These are phyloP conservation scores for Ommatoiulus sabulosus DNA, from an alignment of 2,888 invertebrate species.

Conservation along the genomic window DNA sequence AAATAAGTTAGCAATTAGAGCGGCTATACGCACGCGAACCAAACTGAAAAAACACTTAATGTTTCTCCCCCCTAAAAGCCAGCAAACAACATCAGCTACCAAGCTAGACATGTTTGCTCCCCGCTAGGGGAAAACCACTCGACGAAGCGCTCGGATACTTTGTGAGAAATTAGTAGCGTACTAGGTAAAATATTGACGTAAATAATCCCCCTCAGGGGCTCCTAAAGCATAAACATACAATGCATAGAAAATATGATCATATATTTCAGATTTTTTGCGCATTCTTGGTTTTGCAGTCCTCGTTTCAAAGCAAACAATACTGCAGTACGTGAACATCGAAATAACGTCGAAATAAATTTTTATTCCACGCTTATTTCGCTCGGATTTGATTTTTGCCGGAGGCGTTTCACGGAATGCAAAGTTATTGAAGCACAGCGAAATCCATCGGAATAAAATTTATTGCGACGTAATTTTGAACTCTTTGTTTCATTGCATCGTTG, in stretches of 20 bases:
- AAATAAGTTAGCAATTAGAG: constrained; percentile 15
- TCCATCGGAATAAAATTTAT: not conserved
- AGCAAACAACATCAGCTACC: not conserved
- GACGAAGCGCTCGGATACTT: not conserved
- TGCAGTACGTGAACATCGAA: not conserved
- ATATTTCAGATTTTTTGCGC: not conserved
- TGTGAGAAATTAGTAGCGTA: not conserved
- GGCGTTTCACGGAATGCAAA: not conserved
- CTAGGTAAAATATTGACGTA: not conserved
- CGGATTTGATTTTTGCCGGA: not conserved
- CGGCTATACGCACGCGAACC: not conserved
- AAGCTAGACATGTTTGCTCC: not conserved
- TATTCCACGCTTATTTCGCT: not conserved
- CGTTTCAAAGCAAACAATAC: not conserved
- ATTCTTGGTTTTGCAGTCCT: not conserved
- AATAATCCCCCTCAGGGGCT: not conserved
- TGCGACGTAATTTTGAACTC: not conserved
- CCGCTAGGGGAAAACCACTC: not conserved
- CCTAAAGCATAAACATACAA: not conserved
- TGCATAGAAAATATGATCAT: not conserved
- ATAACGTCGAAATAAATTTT: not conserved
- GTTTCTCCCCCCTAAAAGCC: not conserved
- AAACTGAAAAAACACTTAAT: not conserved
- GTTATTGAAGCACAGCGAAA: not conserved
- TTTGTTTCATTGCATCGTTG: not conserved